A percentile compares a stretch with the other conserved stretches of the same genome.
Evolutionary conservation across 1,140 invertebrate genomes (phyloP).

Genomic region (Rhopalosiphum maidis): DNA sequence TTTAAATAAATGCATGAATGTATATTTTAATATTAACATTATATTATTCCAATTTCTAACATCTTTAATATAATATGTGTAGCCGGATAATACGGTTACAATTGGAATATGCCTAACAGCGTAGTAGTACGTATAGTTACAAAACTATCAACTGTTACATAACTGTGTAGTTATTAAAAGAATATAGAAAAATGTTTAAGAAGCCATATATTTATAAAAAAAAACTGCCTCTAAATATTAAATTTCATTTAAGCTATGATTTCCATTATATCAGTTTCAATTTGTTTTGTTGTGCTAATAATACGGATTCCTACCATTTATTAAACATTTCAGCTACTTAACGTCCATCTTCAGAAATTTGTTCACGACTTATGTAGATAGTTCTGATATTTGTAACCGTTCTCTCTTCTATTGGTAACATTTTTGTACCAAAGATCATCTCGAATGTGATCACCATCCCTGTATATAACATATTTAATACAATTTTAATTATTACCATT

Average conservation of each 20-base stretch:
- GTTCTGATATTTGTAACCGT: background rate
- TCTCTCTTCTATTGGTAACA: background rate
- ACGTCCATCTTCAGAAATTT: background rate
- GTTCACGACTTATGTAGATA: background rate
- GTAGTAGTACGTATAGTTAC: background rate
- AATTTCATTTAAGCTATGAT: conserved; percentile 23
- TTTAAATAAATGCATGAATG: background rate
- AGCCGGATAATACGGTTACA: background rate
- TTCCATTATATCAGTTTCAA: conserved; percentile 29
- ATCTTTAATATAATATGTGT: background rate
- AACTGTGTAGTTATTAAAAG: background rate
- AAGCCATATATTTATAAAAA: conserved; percentile 26
- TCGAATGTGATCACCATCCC: background rate
- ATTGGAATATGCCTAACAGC: background rate
- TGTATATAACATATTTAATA: background rate
- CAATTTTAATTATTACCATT: background rate
- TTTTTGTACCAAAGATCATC: background rate
- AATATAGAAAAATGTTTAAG: conserved; percentile 22
- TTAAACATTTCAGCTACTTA: background rate
- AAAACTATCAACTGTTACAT: conserved; percentile 22
- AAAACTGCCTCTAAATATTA: conserved; percentile 24
- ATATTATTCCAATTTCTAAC: background rate
- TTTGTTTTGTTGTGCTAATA: background rate
- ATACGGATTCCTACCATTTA: background rate
- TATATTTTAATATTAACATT: background rate